Conservation (phyloP, 2,797 vertebrate species). For the Poeciliopsis presidionis region DNA sequence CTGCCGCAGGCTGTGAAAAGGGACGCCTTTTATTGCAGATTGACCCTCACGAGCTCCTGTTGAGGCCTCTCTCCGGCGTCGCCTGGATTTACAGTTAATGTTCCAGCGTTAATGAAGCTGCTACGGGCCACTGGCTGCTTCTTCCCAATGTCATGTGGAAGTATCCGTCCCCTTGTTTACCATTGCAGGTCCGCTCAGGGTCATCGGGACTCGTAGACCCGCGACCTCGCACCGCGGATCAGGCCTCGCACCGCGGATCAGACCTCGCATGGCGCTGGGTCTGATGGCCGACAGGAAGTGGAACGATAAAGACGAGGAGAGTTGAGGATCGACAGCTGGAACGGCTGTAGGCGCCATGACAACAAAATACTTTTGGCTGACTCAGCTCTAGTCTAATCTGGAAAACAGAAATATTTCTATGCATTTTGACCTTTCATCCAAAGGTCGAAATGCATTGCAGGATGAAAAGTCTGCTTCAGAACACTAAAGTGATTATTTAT, state of each 20-base stretch:
- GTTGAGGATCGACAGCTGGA: constrained; percentile 1
- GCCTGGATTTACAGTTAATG: constrained; percentile 82
- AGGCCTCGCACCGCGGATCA: constrained; percentile 6
- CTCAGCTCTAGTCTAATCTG: neutral
- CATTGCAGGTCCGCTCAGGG: constrained; percentile 49
- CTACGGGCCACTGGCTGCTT: constrained; percentile 60
- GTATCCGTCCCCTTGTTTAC: constrained; percentile 58
- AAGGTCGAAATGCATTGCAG: neutral
- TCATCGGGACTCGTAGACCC: constrained; percentile 50
- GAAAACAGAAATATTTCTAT: neutral
- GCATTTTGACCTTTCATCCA: neutral
- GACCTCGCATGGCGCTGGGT: constrained; percentile 49
- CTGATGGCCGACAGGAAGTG: constrained; percentile 33
- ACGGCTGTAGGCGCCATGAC: neutral
- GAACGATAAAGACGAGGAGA: constrained; percentile 16
- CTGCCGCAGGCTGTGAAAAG: constrained; percentile 77
- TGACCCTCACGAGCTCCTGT: constrained; percentile 75
- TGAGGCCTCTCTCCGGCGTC: constrained; percentile 65
- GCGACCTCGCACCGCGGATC: constrained; percentile 24
- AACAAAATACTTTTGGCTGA: neutral
- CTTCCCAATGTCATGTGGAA: constrained; percentile 46
- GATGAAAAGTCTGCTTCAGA: too few species aligned
- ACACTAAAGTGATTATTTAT: neutral
- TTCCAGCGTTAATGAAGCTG: constrained; percentile 79
- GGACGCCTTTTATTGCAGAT: constrained; percentile 83